These are phyloP conservation scores for Hydrolagus colliei DNA, from an alignment of 2,797 vertebrate genomes.

Conservation along the genomic window DNA sequence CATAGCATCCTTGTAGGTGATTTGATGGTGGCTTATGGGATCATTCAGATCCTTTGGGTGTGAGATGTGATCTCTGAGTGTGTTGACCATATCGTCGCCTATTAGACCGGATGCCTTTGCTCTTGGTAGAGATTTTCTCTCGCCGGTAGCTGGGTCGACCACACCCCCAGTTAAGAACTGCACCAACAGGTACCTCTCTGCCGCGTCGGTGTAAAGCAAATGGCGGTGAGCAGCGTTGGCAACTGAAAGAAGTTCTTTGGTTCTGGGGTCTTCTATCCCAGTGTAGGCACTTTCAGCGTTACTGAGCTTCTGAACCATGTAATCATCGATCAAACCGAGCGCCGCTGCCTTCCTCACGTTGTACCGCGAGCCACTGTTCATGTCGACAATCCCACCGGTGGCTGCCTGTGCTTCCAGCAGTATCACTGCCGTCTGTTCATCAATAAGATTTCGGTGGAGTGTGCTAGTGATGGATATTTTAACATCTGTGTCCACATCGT, in stretches of 20 bases:
- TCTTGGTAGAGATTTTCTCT: background rate
- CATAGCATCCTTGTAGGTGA: slow-evolving; percentile 31
- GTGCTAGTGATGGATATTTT: slow-evolving; percentile 13
- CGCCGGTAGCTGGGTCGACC: slow-evolving; percentile 5
- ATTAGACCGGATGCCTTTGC: slow-evolving; percentile 26
- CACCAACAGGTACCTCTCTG: slow-evolving; percentile 13
- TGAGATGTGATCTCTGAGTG: slow-evolving; percentile 15
- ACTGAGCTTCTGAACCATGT: background rate
- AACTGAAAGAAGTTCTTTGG: slow-evolving; percentile 4
- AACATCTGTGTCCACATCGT: background rate
- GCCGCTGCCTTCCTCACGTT: slow-evolving; percentile 18
- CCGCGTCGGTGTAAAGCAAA: slow-evolving; percentile 15
- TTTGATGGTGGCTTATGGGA: background rate
- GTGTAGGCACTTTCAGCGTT: slow-evolving; percentile 31
- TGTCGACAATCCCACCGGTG: slow-evolving; percentile 17
- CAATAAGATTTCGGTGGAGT: slow-evolving; percentile 11
- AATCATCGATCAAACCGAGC: background rate
- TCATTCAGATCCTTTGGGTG: slow-evolving; percentile 28
- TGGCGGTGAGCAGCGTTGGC: background rate
- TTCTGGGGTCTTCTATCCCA: slow-evolving; percentile 28
- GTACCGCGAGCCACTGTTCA: background rate
- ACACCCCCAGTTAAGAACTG: slow-evolving; percentile 27
- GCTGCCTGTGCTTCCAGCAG: slow-evolving; percentile 32
- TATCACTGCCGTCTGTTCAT: background rate
- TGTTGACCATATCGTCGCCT: background rate